Conservation (phyloP, 2,113 vertebrate species). For the Gopherus evgoodei region DNA sequence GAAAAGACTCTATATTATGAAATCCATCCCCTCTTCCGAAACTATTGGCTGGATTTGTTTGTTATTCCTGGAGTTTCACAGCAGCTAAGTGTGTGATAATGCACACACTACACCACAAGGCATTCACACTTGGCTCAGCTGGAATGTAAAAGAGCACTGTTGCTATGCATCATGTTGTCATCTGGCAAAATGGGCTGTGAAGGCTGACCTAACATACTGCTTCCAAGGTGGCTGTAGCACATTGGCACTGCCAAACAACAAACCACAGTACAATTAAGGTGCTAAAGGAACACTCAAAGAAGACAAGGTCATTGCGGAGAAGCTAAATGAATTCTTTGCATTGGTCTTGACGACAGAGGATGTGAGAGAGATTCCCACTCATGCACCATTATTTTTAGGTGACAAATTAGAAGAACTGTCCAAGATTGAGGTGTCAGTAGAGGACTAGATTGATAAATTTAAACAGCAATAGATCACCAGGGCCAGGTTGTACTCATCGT, state of each 20-base stretch:
- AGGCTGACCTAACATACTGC: background rate
- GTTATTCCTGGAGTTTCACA: background rate
- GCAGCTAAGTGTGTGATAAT: background rate
- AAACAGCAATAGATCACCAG: background rate
- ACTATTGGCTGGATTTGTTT: background rate
- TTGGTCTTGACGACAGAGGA: too few species aligned
- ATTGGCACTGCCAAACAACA: too few species aligned
- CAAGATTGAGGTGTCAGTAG: too few species aligned
- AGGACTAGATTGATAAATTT: background rate
- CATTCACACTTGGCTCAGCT: background rate
- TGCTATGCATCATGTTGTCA: background rate
- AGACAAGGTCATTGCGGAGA: too few species aligned
- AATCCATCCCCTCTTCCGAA: background rate
- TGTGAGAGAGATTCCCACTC: too few species aligned
- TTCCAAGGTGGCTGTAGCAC: background rate
- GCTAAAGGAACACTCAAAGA: too few species aligned
- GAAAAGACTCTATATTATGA: background rate
- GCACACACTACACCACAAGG: background rate
- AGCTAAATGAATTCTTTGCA: too few species aligned
- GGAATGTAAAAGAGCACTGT: background rate
- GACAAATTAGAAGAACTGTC: too few species aligned
- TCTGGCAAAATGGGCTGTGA: accelerated
- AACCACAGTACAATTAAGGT: too few species aligned
- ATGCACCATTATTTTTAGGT: too few species aligned
- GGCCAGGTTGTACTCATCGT: background rate